These are phyloP conservation scores for Hypsopygia costalis DNA, from an alignment of 2,888 invertebrate species.

Conservation along the genomic window DNA sequence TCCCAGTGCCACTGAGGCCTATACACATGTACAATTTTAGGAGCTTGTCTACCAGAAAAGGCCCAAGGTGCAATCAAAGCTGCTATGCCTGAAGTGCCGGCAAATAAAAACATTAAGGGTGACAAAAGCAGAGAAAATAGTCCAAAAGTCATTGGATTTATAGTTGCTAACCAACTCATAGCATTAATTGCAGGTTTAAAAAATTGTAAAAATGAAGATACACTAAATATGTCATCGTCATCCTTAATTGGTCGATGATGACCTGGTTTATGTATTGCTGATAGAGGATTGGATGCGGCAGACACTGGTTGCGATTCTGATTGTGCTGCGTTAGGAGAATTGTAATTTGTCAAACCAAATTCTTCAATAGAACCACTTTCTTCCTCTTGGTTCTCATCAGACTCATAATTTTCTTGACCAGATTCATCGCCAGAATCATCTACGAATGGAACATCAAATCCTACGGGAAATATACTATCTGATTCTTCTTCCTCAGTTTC, in stretches of 20 bases:
- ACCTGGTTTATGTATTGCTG: conserved; percentile 45
- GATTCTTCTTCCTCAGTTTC: conserved; percentile 64
- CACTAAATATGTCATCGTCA: conserved; percentile 71
- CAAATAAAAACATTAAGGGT: conserved; percentile 82
- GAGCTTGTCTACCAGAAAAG: conserved; percentile 74
- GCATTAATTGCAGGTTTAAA: conserved; percentile 73
- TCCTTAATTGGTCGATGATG: conserved; percentile 39
- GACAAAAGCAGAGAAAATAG: conserved; percentile 82
- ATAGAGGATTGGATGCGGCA: conserved; percentile 32
- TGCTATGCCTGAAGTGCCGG: conserved; percentile 81
- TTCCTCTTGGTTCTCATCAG: conserved; percentile 49
- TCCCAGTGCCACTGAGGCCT: conserved; percentile 81
- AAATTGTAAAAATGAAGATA: conserved; percentile 62
- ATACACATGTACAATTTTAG: conserved; percentile 54
- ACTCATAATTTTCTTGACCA: conserved; percentile 39
- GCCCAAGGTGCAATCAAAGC: conserved; percentile 84
- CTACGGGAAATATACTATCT: conserved; percentile 48
- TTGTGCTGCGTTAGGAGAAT: conserved; percentile 44
- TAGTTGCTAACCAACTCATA: conserved; percentile 73
- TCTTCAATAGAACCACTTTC: conserved; percentile 62
- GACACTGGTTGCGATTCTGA: conserved; percentile 43
- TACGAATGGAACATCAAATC: conserved; percentile 52
- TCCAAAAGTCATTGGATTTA: conserved; percentile 81
- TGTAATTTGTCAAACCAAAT: conserved; percentile 53
- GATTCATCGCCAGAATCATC: conserved; percentile 57